Percentiles rank a stretch among this genome's conserved stretches.
Conservation (phyloP, 2,113 vertebrate species). For the Leptosomus discolor region DNA sequence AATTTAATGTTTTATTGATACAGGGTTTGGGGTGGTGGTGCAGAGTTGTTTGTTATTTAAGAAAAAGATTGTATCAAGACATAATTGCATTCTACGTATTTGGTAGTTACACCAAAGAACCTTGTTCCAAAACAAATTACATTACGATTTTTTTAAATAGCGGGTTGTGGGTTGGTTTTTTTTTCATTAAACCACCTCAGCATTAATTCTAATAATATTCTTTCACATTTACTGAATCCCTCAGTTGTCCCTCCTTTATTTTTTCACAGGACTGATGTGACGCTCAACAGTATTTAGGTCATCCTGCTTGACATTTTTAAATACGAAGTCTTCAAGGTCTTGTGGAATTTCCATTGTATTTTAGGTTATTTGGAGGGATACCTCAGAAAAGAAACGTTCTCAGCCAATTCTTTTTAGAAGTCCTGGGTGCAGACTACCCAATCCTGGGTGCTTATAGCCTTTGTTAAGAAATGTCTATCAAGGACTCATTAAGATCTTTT, state of each 20-base stretch:
- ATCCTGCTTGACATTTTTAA: neutral
- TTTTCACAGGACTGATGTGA: neutral
- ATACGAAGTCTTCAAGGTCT: neutral
- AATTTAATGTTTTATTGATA: neutral
- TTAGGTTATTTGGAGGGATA: neutral
- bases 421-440: neutral
- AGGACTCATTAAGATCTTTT: neutral
- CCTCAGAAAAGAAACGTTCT: neutral
- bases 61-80: neutral
- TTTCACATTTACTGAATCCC: neutral
- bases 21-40: rapidly evolving
- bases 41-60: neutral
- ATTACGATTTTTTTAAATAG: neutral
- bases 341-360: neutral
- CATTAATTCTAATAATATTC: neutral
- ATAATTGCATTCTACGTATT: neutral
- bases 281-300: neutral
- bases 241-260: neutral
- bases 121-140: neutral
- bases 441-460: neutral
- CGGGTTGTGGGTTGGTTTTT: too few species aligned
- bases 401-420: neutral
- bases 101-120: neutral
- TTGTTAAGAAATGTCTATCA: neutral
- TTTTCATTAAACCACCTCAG: neutral